Evolutionary conservation across 2,888 invertebrate genomes (phyloP).

Genomic region (Patella depressa): DNA sequence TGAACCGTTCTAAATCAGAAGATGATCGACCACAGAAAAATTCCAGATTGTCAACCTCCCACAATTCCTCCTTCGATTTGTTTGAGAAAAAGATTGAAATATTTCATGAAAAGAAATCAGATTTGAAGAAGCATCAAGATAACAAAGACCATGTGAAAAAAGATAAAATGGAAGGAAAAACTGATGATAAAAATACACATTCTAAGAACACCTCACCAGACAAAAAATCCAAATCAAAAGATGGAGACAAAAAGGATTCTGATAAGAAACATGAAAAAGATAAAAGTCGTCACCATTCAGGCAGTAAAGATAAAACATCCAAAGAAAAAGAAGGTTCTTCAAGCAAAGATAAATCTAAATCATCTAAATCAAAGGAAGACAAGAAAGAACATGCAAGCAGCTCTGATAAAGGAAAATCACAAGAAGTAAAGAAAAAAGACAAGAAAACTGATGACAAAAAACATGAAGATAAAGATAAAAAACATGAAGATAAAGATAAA

Average conservation of each 20-base stretch:
- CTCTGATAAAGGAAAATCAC: constrained; percentile 30
- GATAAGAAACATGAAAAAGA: constrained; percentile 40
- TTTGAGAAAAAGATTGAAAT: constrained; percentile 16
- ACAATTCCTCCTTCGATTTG: constrained; percentile 22
- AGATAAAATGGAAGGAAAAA: constrained; percentile 29
- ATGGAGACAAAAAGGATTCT: constrained; percentile 14
- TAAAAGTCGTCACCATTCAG: constrained; percentile 33
- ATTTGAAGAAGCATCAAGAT: constrained; percentile 31
- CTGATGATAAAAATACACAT: constrained; percentile 10
- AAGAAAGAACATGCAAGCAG: constrained; percentile 31
- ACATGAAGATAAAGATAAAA: no score
- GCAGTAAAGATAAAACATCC: constrained; percentile 29
- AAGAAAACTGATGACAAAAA: constrained; percentile 25
- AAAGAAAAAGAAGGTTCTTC: constrained; percentile 28
- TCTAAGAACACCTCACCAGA: neutral
- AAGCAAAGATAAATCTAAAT: constrained; percentile 28
- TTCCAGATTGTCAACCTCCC: constrained; percentile 4
- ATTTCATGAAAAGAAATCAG: constrained; percentile 14
- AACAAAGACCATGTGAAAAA: constrained; percentile 27
- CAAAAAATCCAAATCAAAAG: constrained; percentile 1
- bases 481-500: no score
- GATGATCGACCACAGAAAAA: neutral
- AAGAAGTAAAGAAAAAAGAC: constrained; percentile 32
- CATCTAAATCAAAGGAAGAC: constrained; percentile 30
- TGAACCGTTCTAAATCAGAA: neutral